These are phyloP conservation scores for Trichopria drosophilae DNA, from an alignment of 2,888 invertebrate species.

Conservation along the genomic window DNA sequence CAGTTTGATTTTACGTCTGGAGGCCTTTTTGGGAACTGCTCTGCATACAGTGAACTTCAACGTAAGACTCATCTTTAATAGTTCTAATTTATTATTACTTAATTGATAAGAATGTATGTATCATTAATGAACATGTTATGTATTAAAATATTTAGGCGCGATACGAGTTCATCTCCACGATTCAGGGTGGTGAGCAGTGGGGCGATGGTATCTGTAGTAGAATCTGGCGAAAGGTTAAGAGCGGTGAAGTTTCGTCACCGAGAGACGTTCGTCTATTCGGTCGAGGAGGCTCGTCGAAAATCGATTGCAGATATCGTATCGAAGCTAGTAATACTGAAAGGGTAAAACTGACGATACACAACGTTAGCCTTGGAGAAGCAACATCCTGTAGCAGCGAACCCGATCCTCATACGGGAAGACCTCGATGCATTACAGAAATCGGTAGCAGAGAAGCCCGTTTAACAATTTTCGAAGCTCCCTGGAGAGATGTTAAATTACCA, in stretches of 20 bases:
- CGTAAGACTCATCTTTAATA: slow-evolving; percentile 40
- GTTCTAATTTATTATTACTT: no score
- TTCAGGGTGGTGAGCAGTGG: slow-evolving; percentile 72
- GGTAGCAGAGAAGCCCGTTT: slow-evolving; percentile 58
- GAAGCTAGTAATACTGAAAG: slow-evolving; percentile 70
- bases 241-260: slow-evolving; percentile 68
- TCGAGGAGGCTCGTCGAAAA: slow-evolving; percentile 75
- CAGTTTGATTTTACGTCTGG: slow-evolving; percentile 51
- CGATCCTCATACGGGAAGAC: slow-evolving; percentile 74
- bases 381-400: slow-evolving; percentile 70
- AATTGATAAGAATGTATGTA: no score
- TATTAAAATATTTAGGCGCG: slow-evolving; percentile 57
- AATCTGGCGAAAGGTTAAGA: slow-evolving; percentile 67
- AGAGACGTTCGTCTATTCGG: slow-evolving; percentile 82
- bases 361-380: slow-evolving; percentile 73
- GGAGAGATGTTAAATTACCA: slow-evolving; percentile 72
- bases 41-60: slow-evolving; percentile 68
- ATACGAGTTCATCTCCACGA: slow-evolving; percentile 83
- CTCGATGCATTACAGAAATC: slow-evolving; percentile 60
- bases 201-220: slow-evolving; percentile 63
- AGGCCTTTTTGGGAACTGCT: slow-evolving; percentile 65
- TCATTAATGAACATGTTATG: not conserved
- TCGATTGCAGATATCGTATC: slow-evolving; percentile 78
- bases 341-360: slow-evolving; percentile 69
- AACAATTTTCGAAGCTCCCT: slow-evolving; percentile 70